These are phyloP conservation scores for Thamnophis sirtalis DNA, from an alignment of 2,113 vertebrate genomes.

Conservation along the genomic window DNA sequence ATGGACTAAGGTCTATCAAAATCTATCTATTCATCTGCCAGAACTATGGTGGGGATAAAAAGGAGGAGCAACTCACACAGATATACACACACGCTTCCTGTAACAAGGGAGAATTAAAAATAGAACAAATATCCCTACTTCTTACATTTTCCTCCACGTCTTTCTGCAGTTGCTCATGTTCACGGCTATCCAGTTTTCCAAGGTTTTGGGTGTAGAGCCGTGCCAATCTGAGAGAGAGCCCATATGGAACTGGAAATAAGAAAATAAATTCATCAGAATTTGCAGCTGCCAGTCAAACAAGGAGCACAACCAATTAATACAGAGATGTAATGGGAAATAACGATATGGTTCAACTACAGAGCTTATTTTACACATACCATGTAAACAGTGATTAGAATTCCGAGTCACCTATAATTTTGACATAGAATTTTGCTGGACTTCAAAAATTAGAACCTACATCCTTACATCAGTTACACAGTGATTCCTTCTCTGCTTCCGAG, in stretches of 20 bases:
- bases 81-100: neutral
- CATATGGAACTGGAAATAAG: slow-evolving; percentile 77
- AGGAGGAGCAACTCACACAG: neutral
- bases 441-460: neutral
- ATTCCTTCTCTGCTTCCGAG: neutral
- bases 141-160: slow-evolving; percentile 90
- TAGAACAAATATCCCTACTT: neutral
- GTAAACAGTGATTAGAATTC: neutral
- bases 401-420: neutral
- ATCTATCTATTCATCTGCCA: neutral
- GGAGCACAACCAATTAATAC: neutral
- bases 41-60: neutral
- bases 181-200: slow-evolving; percentile 72
- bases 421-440: neutral
- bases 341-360: rapidly evolving
- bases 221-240: slow-evolving; percentile 84
- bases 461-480: neutral
- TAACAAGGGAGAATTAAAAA: neutral
- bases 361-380: neutral
- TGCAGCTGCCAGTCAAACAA: neutral
- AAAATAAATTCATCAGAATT: neutral
- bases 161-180: slow-evolving; percentile 79
- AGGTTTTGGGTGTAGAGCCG: slow-evolving; percentile 83
- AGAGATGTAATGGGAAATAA: rapidly evolving
- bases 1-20: neutral